Base-by-base conservation (phyloP, 2,888 invertebrate genomes). In the Ethmia dodecea region DNA sequence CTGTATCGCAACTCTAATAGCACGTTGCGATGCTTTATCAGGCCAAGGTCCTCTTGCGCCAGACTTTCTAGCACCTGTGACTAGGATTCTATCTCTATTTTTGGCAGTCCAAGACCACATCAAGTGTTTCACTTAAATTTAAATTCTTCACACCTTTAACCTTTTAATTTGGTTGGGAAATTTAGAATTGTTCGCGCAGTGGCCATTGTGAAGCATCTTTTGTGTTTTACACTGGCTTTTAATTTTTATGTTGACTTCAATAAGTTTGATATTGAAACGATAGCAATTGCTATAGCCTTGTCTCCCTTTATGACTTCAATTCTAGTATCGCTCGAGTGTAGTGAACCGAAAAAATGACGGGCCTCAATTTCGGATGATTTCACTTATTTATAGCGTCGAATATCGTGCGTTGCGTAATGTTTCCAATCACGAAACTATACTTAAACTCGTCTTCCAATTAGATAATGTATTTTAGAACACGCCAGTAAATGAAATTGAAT, bases 11-110 rank as follows among this genome's bases (percentile, higher is more conserved):
- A 73, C 60, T 60, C 59, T 76, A 74, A 72, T 75, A 72, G 71
- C 67, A 62, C 60, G 59, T 75, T 75, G 67, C 71, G 65, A 67
- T 68, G 69, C 59, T 68, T 69, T 68, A 74, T 71, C 67, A 45
- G 65, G 75, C 77, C 83, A 86, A 79, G 84, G 84, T 69, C 54
- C 47, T 45, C 43, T 83, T 81, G 66, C 80, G 59, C 72, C 73
- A 81, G 60, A 69, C 81, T 86, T 81, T 86, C 83, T 79, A 79
- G 58, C 75, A 77, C 72, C 69, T 75, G 72, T 58, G 52, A 59
- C 65, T 69, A 64, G 64, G 61, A 70, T 66, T 60, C 60, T 61
- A 58, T 53, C 54, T 50, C 61, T 61, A 56, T 55, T 63, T 71
- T 65, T 46, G 58, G 58, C 57, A 54, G 52, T 48, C 60, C 56